These are phyloP conservation scores for Nymphalis urticae DNA, from an alignment of 2,888 invertebrate genomes.

Conservation along the genomic window DNA sequence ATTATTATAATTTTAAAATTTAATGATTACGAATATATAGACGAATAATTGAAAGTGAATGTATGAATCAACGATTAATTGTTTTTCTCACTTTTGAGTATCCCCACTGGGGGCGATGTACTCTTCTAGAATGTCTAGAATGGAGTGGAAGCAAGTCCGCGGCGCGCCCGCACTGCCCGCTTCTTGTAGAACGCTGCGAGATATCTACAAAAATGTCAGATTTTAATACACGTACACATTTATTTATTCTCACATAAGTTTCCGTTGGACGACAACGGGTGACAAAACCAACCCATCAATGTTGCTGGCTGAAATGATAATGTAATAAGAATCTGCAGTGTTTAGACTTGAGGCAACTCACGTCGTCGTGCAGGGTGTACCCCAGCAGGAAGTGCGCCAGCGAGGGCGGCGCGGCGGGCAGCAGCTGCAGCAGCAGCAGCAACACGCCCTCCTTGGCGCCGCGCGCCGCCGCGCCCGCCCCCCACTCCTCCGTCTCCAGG, in stretches of 20 bases:
- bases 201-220: slow-evolving; percentile 75
- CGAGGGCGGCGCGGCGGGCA: slow-evolving; percentile 90
- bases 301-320: too few relatives aligned
- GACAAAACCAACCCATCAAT: too few relatives aligned
- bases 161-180: slow-evolving; percentile 88
- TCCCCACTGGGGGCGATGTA: slow-evolving; percentile 70
- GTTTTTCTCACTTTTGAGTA: slow-evolving; percentile 47
- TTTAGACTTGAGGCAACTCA: slow-evolving; percentile 61
- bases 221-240: not conserved
- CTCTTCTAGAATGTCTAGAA: slow-evolving; percentile 86
- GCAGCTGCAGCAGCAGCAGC: slow-evolving; percentile 87
- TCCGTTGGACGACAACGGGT: too few relatives aligned
- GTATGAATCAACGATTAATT: too few relatives aligned
- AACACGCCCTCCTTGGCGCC: slow-evolving; percentile 87
- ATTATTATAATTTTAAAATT: too few relatives aligned
- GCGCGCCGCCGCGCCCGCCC: slow-evolving; percentile 47
- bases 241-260: too few relatives aligned
- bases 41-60: too few relatives aligned
- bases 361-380: slow-evolving; percentile 89
- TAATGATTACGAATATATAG: too few relatives aligned
- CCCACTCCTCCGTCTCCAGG: slow-evolving; percentile 59
- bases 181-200: slow-evolving; percentile 89
- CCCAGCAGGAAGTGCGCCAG: slow-evolving; percentile 94
- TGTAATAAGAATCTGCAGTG: too few relatives aligned
- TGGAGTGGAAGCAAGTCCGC: slow-evolving; percentile 89